Conservation (phyloP, 2,113 vertebrate genomes). For the Geococcyx californianus region DNA sequence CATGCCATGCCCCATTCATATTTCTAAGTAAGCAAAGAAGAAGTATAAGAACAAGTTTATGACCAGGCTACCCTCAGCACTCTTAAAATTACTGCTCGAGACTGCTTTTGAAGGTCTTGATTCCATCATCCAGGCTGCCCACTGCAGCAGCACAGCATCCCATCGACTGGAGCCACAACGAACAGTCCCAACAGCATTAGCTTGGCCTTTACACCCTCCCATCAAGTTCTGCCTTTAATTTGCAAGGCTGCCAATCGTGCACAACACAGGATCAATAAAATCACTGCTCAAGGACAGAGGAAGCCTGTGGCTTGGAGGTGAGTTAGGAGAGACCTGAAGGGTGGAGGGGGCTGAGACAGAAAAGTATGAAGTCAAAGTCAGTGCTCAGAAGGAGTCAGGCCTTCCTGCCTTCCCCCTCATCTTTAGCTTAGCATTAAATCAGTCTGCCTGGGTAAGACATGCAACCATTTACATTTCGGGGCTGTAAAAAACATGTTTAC, state of each 20-base stretch:
- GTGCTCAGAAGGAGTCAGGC: not conserved
- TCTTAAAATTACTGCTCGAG: not conserved
- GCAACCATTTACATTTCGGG: not conserved
- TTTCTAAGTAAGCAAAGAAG: not conserved
- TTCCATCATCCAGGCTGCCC: not conserved
- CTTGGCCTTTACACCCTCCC: rapidly evolving
- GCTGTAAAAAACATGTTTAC: not conserved
- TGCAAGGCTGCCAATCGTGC: not conserved
- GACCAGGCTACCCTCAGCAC: not conserved
- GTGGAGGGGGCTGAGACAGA: not conserved
- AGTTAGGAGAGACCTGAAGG: not conserved
- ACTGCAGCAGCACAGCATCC: not conserved
- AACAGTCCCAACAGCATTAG: not conserved
- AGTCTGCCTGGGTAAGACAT: not conserved
- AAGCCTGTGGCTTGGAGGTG: not conserved
- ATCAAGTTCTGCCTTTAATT: not conserved
- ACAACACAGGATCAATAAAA: not conserved
- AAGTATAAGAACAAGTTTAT: not conserved
- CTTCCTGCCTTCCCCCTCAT: not conserved
- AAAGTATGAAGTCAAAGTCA: not conserved
- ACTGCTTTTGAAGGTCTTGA: not conserved
- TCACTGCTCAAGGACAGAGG: not conserved
- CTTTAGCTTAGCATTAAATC: not conserved
- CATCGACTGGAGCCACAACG: rapidly evolving
- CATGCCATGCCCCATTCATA: not conserved